Evolutionary conservation across 2,888 invertebrate genomes (phyloP).

Genomic region (Hypselothyrea guttata): DNA sequence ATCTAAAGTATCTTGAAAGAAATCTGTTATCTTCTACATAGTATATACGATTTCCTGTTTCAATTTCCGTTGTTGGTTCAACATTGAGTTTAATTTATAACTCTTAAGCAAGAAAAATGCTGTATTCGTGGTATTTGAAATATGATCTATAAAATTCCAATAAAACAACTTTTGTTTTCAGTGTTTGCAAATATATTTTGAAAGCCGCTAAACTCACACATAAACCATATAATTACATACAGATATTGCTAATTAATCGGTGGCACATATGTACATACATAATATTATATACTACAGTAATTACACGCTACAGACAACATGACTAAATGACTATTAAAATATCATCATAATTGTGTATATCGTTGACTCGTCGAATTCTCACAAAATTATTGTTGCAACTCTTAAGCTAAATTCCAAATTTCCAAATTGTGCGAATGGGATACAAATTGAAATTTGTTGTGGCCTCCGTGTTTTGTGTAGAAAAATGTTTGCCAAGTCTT

Average conservation of each 20-base stretch:
- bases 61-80: no score
- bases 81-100: no score
- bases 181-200: constrained; percentile 21
- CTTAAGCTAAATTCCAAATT: constrained; percentile 18
- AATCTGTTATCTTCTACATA: no score
- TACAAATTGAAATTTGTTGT: background rate
- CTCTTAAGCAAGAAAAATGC: no score
- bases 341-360: constrained; percentile 18
- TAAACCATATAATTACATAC: constrained; percentile 18
- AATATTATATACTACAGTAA: constrained; percentile 38
- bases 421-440: background rate
- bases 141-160: no score
- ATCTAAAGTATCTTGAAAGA: no score
- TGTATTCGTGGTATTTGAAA: no score
- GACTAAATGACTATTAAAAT: constrained; percentile 28
- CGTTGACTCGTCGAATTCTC: constrained; percentile 32
- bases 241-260: constrained; percentile 55
- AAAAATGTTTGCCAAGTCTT: constrained; percentile 59
- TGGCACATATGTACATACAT: constrained; percentile 55
- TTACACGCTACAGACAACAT: constrained; percentile 20
- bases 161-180: background rate
- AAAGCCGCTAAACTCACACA: constrained; percentile 35
- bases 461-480: constrained; percentile 54
- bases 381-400: constrained; percentile 20
- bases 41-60: no score